Evolutionary conservation across 2,888 invertebrate species (phyloP).

Genomic region (Leucozona laternaria): DNA sequence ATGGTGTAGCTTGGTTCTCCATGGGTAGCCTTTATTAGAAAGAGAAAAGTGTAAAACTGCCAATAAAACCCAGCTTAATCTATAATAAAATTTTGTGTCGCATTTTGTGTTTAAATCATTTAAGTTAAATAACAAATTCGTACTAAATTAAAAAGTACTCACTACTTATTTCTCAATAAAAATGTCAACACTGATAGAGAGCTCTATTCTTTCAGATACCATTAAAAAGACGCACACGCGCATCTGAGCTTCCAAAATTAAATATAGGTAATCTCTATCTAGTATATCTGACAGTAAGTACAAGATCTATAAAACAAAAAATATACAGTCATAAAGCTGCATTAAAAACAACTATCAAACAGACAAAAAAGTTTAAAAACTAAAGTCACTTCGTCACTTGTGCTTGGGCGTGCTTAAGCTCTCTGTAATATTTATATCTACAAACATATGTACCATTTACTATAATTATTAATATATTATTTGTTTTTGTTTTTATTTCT

Average conservation of each 20-base stretch:
- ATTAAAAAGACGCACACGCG: neutral
- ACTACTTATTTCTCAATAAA: neutral
- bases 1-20: no score
- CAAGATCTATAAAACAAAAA: conserved; percentile 1
- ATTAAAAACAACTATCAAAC: neutral
- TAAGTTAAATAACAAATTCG: no score
- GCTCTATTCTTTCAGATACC: neutral
- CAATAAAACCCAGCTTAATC: no score
- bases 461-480: no score
- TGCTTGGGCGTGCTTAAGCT: conserved; percentile 4
- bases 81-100: no score
- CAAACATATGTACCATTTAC: neutral
- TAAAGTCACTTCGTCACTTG: conserved; percentile 16
- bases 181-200: conserved; percentile 4
- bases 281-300: neutral
- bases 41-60: no score
- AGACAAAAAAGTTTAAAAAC: neutral
- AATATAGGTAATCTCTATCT: conserved; percentile 2
- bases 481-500: conserved; percentile 16
- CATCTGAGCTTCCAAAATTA: neutral
- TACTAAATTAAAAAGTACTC: neutral
- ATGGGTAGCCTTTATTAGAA: no score
- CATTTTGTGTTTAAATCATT: no score
- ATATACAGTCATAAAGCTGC: neutral
- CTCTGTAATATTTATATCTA: neutral